Base-by-base conservation (phyloP, 2,888 invertebrate species). In the Ditylenchus weischeri region DNA sequence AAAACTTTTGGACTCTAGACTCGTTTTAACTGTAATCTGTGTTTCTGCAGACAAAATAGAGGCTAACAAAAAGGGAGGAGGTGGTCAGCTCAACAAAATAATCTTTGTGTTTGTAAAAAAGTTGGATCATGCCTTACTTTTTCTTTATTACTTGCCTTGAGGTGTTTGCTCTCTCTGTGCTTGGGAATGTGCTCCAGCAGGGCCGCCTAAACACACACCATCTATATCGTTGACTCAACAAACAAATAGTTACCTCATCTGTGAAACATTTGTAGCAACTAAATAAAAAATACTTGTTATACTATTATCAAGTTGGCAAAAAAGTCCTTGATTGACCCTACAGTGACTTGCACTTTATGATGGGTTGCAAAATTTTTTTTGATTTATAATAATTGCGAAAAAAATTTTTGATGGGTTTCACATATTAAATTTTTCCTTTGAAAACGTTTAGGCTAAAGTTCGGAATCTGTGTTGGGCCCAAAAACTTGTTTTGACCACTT, bases 181-280 rank as follows among this genome's bases (percentile, higher is more conserved):
- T 96, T 98, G 72, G 98, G 96, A 87, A 98, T 98, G 88, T 98
- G 98, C 86, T 96, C 96, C 80, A 96, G 88, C 76, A 98, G 88
- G 75, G 92, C 90, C 74, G 92, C 91, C 43, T 43, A 8, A 43
- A 43, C 15, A 15, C 38, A 38, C 29, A 43, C 15, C 43, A 43
- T 8, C 15, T 15, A 13, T 43, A 43, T 43, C 2, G 11, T 8
- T 6, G 3, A 43, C 11, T 6, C 43, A 43, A 6, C 43, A 43
- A 10, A 43, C 8, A 10, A 43, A 43, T 13, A 43, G 43, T 43
- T 43, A 15, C 43, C 86, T 98, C 98, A 85, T 96, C 95, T 76
- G 91, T 89, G 87, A 96, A 98, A 86, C 96, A 98, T 87, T 98
- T 98, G 88, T 98, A 98, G 87, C 98, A 99, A 67, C 83, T 80